phyloP scores from a whole-genome alignment of 2,797 vertebrate genomes.

The Clarias laeviceps region DNA sequence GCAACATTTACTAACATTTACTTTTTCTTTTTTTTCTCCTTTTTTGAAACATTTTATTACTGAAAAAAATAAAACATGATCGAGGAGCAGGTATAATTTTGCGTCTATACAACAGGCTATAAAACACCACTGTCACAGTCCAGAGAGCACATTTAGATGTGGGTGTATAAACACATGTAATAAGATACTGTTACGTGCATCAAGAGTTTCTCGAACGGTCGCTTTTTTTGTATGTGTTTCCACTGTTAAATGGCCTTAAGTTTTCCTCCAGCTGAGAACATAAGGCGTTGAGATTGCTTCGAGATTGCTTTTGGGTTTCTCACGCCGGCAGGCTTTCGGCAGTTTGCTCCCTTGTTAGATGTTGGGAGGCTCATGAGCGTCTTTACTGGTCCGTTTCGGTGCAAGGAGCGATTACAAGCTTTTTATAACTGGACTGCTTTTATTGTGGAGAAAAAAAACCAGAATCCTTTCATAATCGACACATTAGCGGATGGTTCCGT shows the following conservation, averaged over 20 bases:
- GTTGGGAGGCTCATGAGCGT: constrained; percentile 75
- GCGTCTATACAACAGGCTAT: constrained; percentile 99
- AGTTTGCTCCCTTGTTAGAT: constrained; percentile 70
- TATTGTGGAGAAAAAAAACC: constrained; percentile 74
- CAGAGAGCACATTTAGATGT: constrained; percentile 99
- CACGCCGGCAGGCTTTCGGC: constrained; percentile 78
- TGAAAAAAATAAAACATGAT: constrained; percentile 78
- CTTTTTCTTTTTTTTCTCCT: constrained; percentile 76
- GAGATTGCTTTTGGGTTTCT: constrained; percentile 50
- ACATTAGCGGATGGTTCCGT: constrained; percentile 78
- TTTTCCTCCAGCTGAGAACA: constrained; percentile 25
- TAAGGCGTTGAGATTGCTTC: constrained; percentile 42
- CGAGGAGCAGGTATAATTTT: constrained; percentile 96
- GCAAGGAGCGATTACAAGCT: constrained; percentile 69
- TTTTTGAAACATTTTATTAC: constrained; percentile 76
- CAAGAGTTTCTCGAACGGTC: constrained; percentile 86
- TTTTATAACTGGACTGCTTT: constrained; percentile 35
- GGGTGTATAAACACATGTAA: constrained; percentile 99
- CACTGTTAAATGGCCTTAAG: constrained; percentile 25
- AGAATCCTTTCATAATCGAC: constrained; percentile 89
- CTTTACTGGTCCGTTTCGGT: constrained; percentile 72
- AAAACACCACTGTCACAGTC: constrained; percentile 99
- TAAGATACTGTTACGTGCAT: constrained; percentile 99
- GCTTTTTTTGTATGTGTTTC: constrained; percentile 58
- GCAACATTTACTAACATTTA: constrained; percentile 89